Evolutionary conservation across 2,113 vertebrate genomes (phyloP).

Genomic region (mouse (Mus musculus)): DNA sequence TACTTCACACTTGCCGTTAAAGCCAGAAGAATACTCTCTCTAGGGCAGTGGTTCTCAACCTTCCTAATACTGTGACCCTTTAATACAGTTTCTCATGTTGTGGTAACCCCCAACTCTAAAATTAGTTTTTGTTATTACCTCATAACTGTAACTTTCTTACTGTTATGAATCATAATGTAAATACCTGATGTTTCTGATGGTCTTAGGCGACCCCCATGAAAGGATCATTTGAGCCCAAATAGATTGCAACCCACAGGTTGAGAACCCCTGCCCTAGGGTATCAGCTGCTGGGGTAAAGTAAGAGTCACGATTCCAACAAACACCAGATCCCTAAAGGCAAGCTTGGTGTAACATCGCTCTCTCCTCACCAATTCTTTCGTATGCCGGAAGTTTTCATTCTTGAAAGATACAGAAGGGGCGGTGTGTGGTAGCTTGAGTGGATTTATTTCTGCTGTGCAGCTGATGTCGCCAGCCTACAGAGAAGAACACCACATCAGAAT

Average conservation of each 20-base stretch:
- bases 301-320: neutral
- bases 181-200: neutral
- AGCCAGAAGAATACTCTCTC: neutral
- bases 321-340: neutral
- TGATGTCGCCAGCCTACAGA: constrained; percentile 88
- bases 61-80: neutral
- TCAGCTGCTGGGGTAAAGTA: neutral
- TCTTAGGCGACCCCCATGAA: neutral
- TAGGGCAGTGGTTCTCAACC: neutral
- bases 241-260: neutral
- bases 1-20: neutral
- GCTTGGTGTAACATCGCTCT: neutral
- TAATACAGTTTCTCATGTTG: neutral
- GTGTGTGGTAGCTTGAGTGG: constrained; percentile 88
- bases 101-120: neutral
- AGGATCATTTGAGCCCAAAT: neutral
- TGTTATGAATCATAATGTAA: neutral
- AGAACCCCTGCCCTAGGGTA: neutral
- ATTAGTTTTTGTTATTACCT: neutral
- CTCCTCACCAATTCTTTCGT: constrained; percentile 89
- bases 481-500: neutral
- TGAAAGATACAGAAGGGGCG: constrained; percentile 86
- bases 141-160: neutral
- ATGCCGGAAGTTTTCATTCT: constrained; percentile 88
- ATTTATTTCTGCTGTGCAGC: constrained; percentile 89